Evolutionary conservation across 2,113 vertebrate species (phyloP), one percentile per base, ranked within the genome.

Genomic region (Muntiacus reevesi): DNA sequence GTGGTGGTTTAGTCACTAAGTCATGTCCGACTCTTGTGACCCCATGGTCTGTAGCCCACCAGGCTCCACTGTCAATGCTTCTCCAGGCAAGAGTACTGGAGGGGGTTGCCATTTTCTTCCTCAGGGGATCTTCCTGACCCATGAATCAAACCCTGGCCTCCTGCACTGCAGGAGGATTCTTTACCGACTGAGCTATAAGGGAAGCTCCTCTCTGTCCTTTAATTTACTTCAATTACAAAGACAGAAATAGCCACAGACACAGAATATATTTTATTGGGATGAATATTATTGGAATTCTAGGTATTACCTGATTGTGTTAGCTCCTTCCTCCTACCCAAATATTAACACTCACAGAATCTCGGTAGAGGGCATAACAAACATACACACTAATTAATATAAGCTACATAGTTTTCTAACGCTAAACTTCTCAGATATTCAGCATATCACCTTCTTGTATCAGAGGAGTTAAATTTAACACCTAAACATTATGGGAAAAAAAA

Each of bases 1-100:
- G 30, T 50, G 47, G 47, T 52, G 52, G 52, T 52, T 52, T 52
- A 16, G 15, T 52, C 52, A 52, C 52, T 52, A 52, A 16, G 52
- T 17, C 1, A 0, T 33, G 62, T 17, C 30, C 0, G 1, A n/a
- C 16, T 67, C 16, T 67, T n/a, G 62, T 67, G 62, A 67, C 7
- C 15, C 7, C 16, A n/a, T 67, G 62, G 33, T n/a, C 30, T 33
- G 30, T 17, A n/a, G 30, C 33, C 33, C 7, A 0, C 16, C 16
- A n/a, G 33, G 62, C 16, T n/a, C 62, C 15, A 8, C 30, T 62
- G 15, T 64, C 62, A 19, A 5, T 67, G 62, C 3, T 67, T n/a
- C 7, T 67, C 33, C 62, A 67, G 33, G 7, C 62, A 67, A 67
- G 62, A n/a, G 17, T 67, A 67, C 62, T 67, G 33, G n/a, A 67